These are phyloP conservation scores for Oryctolagus cuniculus DNA, from an alignment of 2,113 vertebrate species.

Conservation along the genomic window DNA sequence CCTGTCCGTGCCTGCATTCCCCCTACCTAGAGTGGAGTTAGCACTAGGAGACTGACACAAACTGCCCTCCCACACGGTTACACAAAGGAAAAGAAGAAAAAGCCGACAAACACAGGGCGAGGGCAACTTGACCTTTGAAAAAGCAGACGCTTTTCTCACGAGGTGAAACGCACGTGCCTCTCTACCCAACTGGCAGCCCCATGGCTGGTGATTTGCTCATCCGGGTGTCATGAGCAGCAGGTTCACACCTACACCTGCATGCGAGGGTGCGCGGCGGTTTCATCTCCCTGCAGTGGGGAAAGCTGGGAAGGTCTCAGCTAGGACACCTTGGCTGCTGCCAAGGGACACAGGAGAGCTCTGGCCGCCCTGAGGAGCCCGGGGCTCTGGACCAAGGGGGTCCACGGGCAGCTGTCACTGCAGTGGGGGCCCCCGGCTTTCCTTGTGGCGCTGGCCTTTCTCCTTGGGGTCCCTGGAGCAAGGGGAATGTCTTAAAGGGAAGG, in stretches of 20 bases:
- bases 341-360: not conserved
- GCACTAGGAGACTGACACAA: not conserved
- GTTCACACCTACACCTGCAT: not conserved
- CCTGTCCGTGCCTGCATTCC: not conserved
- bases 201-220: not conserved
- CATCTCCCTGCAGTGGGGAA: not conserved
- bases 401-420: fast-evolving
- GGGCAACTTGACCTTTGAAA: no score
- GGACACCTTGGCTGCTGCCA: not conserved
- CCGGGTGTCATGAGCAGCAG: not conserved
- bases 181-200: no score
- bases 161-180: fast-evolving
- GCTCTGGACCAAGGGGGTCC: not conserved
- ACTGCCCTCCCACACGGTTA: not conserved
- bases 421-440: no score
- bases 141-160: not conserved
- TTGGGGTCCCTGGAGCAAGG: not conserved
- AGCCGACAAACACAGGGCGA: not conserved
- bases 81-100: not conserved
- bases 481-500: not conserved
- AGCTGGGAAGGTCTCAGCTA: fast-evolving
- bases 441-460: not conserved
- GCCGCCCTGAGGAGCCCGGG: not conserved
- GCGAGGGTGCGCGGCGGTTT: not conserved
- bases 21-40: not conserved